Percentiles rank a stretch among this genome's conserved stretches.
Conservation (phyloP, 2,888 invertebrate genomes). For the Tetragonula carbonaria region DNA sequence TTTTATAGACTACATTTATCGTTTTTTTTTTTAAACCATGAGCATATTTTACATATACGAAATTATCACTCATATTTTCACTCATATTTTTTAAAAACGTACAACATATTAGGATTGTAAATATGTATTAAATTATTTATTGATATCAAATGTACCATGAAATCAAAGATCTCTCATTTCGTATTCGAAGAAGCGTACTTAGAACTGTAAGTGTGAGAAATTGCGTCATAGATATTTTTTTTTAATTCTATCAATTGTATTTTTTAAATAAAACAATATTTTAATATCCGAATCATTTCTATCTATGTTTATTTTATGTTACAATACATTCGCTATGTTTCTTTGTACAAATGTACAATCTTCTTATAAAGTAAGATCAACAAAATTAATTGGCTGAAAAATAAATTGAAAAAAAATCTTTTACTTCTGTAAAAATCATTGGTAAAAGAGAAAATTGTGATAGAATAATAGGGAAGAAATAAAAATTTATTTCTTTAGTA, state of each 20-base stretch:
- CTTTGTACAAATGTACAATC: background rate
- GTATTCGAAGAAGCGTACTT: conserved; percentile 20
- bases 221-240: conserved; percentile 11
- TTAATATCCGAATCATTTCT: conserved; percentile 1
- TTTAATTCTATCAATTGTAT: conserved; percentile 29
- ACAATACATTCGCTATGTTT: background rate
- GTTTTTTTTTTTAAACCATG: background rate
- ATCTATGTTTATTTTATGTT: background rate
- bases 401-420: background rate
- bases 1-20: conserved; percentile 4
- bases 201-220: conserved; percentile 18
- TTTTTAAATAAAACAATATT: conserved; percentile 32
- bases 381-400: background rate
- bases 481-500: conserved; percentile 68
- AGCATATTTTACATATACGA: background rate
- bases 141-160: conserved; percentile 29
- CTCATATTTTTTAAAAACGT: conserved; percentile 10
- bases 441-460: conserved; percentile 19
- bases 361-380: background rate
- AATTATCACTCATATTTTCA: conserved; percentile 4
- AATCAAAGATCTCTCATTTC: conserved; percentile 42
- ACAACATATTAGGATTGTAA: conserved; percentile 38
- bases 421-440: background rate
- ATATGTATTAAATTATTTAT: conserved; percentile 66
- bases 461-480: conserved; percentile 55